Evolutionary conservation across 2,113 vertebrate species (phyloP).

Genomic region (Anolis sagrei): DNA sequence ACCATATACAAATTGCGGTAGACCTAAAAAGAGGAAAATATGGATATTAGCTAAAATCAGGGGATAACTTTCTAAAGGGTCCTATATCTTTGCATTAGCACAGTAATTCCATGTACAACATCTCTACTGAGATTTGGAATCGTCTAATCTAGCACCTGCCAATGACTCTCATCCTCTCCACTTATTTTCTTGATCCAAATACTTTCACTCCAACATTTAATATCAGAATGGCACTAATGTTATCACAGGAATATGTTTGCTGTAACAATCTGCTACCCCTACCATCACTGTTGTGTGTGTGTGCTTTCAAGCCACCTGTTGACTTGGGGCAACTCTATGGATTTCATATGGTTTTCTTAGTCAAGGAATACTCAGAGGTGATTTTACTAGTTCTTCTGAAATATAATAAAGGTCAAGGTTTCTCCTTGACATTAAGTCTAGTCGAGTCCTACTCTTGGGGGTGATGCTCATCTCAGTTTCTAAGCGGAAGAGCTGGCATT

Average conservation of each 20-base stretch:
- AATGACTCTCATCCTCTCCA: slow-evolving; percentile 42
- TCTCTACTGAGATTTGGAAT: slow-evolving; percentile 37
- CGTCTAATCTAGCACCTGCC: slow-evolving; percentile 45
- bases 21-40: neutral
- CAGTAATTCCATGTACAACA: slow-evolving; percentile 46
- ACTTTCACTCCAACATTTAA: slow-evolving; percentile 39
- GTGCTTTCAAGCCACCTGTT: too few relatives aligned
- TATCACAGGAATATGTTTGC: too few relatives aligned
- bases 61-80: slow-evolving; percentile 35
- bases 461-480: too few relatives aligned
- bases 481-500: too few relatives aligned
- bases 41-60: slow-evolving; percentile 24
- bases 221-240: neutral
- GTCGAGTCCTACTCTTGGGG: too few relatives aligned
- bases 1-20: slow-evolving; percentile 22
- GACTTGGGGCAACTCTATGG: too few relatives aligned
- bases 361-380: too few relatives aligned
- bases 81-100: slow-evolving; percentile 40
- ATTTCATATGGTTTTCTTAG: too few relatives aligned
- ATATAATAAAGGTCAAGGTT: too few relatives aligned
- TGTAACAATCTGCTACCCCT: too few relatives aligned
- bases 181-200: slow-evolving; percentile 53
- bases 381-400: too few relatives aligned
- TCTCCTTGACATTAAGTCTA: too few relatives aligned
- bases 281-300: neutral